These are phyloP conservation scores for Neuroscelio doddi DNA, from an alignment of 2,888 invertebrate species.

Conservation along the genomic window DNA sequence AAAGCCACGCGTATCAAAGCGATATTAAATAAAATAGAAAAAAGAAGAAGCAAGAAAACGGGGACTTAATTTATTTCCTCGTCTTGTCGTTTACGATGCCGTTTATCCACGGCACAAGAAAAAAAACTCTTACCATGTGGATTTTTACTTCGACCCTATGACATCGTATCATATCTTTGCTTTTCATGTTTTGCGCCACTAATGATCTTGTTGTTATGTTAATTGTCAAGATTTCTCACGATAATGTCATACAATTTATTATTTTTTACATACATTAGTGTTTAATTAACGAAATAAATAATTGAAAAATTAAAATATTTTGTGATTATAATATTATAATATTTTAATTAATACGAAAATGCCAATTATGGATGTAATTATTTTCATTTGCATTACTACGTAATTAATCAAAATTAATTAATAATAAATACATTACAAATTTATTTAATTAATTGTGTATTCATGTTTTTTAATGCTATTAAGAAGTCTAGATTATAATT, in stretches of 20 bases:
- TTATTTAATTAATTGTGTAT: no score
- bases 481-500: no score
- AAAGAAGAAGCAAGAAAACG: constrained; percentile 34
- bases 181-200: constrained; percentile 13
- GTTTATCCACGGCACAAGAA: constrained; percentile 24
- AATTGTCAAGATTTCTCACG: constrained; percentile 66
- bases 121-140: constrained; percentile 18
- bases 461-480: no score
- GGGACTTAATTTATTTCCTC: constrained; percentile 33
- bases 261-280: no score
- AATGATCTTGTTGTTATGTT: constrained; percentile 49
- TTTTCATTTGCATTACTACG: no score
- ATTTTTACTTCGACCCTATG: constrained; percentile 1
- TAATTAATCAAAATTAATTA: no score
- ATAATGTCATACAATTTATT: constrained; percentile 27
- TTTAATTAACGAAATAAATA: no score
- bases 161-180: constrained; percentile 22
- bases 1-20: constrained; percentile 46
- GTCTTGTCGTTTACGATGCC: constrained; percentile 34
- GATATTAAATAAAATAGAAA: constrained; percentile 39
- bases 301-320: no score
- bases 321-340: no score
- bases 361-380: no score
- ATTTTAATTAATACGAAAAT: no score
- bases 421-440: no score